Base-by-base conservation (phyloP, 2,797 vertebrate species). In the Agapornis canus region DNA sequence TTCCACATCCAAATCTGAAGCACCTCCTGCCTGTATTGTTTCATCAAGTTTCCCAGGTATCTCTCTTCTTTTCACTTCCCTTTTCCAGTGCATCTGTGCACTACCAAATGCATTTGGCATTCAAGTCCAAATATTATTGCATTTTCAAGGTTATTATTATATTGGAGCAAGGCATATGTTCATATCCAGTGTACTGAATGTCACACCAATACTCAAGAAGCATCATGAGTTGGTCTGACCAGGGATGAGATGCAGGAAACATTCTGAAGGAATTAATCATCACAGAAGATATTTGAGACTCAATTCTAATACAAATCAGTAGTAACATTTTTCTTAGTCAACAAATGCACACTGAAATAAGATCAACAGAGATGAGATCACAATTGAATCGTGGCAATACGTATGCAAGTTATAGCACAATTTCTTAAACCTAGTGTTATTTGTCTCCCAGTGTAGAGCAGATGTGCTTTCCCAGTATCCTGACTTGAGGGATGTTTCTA, bases 401-500 rank as follows among this genome's bases (percentile, higher is more conserved):
- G 3, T 61, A 83, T 66, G 65, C 69, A 92, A 92, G 86, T 75
- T 93, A 64, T 9, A 91, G 45, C 45, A 63, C 23, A 49, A 27
- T 65, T 88, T 81, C 90, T 94, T 91, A 92, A 93, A 89, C 22
- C 64, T 43, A 18, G 69, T 68, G 57, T 82, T 89, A 78, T 78
- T 93, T 87, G 65, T 92, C 72, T 92, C 37, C 43, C 51, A 89
- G 54, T 51, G 54, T 78, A 92, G 68, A 90, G 73, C 54, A 90
- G 94, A 93, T 52, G 69, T 51, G 89, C 82, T 93, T 92, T 84
- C 86, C 2, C 29, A 76, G 61, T 72, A 81, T 90, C 85, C 89
- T 42, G 73, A 93, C 89, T 93, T 95, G 93, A 96, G 82, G 69
- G 86, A 97, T 95, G 79, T 83, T 92, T 93, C 91, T 77, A 69